These are phyloP conservation scores for Drosophila borealis DNA, from an alignment of 2,888 invertebrate genomes.

Conservation along the genomic window DNA sequence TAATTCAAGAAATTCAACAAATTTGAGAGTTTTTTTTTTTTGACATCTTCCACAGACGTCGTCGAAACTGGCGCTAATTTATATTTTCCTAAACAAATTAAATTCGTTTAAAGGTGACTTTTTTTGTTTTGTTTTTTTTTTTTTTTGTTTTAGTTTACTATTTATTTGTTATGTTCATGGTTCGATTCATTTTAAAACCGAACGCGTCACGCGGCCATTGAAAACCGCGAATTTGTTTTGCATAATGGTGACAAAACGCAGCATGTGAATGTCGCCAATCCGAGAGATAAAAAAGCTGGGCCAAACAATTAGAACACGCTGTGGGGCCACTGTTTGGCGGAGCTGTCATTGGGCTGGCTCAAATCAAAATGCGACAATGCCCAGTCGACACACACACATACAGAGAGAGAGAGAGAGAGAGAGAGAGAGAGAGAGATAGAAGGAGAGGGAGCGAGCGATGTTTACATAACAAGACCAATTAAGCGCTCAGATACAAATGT, in stretches of 20 bases:
- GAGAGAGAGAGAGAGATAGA: no score
- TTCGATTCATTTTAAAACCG: conserved; percentile 64
- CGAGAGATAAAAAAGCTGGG: conserved; percentile 20
- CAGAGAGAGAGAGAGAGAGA: no score
- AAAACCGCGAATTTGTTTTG: conserved; percentile 48
- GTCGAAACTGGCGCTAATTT: conserved; percentile 54
- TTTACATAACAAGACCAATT: conserved; percentile 74
- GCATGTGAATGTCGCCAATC: conserved; percentile 53
- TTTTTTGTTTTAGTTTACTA: conserved; percentile 1
- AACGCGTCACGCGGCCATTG: conserved; percentile 51
- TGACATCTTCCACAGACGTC: conserved; percentile 34
- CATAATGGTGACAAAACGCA: conserved; percentile 53
- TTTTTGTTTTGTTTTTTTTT: not conserved
- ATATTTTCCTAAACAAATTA: conserved; percentile 64
- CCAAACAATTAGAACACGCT: conserved; percentile 53
- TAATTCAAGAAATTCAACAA: not conserved
- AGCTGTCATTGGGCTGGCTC: conserved; percentile 27
- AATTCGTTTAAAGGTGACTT: conserved; percentile 61
- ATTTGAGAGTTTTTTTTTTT: not conserved
- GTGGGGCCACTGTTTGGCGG: conserved; percentile 5
- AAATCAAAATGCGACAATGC: conserved; percentile 76
- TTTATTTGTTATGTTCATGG: conserved; percentile 61
- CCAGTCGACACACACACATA: conserved; percentile 16
- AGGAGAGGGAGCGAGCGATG: conserved; percentile 27
- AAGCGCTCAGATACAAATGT: conserved; percentile 66